Conservation (phyloP, 2,888 invertebrate species). For the Hipparchia semele region DNA sequence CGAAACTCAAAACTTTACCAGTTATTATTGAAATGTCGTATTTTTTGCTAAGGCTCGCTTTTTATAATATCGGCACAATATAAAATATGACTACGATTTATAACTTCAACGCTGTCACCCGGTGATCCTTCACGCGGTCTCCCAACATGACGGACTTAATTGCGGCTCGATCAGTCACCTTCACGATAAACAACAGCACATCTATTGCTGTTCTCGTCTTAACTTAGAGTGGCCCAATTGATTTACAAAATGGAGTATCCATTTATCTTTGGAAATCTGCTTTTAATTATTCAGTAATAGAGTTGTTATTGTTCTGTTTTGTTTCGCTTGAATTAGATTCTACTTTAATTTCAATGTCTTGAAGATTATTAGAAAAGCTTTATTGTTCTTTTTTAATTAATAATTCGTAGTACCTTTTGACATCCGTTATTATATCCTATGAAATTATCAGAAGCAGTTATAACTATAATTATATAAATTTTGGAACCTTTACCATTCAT, state of each 20-base stretch:
- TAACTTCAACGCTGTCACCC: constrained; percentile 32
- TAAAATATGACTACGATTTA: constrained; percentile 31
- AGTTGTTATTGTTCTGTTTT: background rate
- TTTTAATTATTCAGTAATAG: constrained; percentile 20
- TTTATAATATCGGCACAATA: constrained; percentile 21
- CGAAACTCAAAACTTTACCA: no score
- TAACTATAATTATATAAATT: no score
- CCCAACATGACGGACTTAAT: constrained; percentile 39
- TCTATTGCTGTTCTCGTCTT: constrained; percentile 21
- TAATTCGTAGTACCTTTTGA: no score
- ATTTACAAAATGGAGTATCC: constrained; percentile 18
- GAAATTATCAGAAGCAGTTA: no score
- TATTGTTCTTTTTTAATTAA: no score
- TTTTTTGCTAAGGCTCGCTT: constrained; percentile 1
- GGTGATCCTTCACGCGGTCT: constrained; percentile 41
- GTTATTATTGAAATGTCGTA: no score
- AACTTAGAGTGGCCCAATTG: constrained; percentile 25
- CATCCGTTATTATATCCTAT: no score
- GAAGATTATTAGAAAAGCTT: background rate
- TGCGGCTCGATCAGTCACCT: constrained; percentile 38
- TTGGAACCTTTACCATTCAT: no score
- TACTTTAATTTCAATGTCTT: background rate
- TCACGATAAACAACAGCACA: constrained; percentile 38
- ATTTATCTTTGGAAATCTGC: constrained; percentile 18
- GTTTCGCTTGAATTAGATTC: background rate